Conservation (phyloP, 92 coral and sea anemone species). For the Anthopleura xanthogrammica region DNA sequence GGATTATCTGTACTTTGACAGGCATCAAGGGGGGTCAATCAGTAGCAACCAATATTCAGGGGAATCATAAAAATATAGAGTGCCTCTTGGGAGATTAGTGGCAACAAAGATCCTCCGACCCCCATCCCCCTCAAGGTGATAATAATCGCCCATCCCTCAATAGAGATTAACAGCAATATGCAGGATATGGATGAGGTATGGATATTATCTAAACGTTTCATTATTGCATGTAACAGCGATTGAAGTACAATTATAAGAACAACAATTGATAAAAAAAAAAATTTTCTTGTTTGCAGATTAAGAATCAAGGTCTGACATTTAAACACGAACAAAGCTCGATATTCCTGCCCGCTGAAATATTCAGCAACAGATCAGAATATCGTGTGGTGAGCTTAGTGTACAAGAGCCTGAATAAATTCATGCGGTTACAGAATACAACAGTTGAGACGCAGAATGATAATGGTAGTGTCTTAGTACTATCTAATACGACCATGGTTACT, state of each 20-base stretch:
- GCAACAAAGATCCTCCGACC: no score
- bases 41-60: no score
- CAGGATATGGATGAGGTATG: no score
- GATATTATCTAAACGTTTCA: no score
- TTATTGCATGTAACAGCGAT: background rate
- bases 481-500: conserved; percentile 79
- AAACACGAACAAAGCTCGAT: conserved; percentile 46
- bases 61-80: no score
- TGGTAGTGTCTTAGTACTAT: conserved; percentile 3
- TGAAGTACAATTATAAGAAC: background rate
- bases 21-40: no score
- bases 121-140: no score
- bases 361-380: conserved; percentile 9
- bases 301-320: conserved; percentile 38
- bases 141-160: no score
- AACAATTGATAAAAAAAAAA: background rate
- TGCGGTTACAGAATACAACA: conserved; percentile 33
- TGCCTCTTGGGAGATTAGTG: no score
- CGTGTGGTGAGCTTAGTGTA: conserved; percentile 63
- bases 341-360: conserved; percentile 57
- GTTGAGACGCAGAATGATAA: conserved; percentile 1
- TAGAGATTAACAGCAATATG: no score
- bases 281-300: conserved; percentile 23
- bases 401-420: conserved; percentile 52
- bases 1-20: no score